Percentiles rank a stretch among this genome's conserved stretches.
Conservation (phyloP, 1,140 invertebrate species). For the Zophobas morio region DNA sequence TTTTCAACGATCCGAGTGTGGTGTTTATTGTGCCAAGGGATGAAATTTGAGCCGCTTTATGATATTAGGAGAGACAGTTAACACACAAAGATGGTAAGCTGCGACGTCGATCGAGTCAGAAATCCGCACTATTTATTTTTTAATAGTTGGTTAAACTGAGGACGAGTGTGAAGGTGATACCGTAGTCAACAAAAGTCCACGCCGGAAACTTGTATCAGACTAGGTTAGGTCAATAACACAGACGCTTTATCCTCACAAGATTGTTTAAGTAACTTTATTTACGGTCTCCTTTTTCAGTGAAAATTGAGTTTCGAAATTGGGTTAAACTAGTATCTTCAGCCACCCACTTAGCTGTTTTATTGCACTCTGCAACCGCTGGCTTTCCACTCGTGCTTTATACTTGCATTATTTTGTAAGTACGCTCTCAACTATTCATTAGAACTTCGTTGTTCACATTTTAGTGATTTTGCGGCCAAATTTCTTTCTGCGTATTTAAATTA, state of each 20-base stretch:
- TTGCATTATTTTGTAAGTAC: too few species aligned
- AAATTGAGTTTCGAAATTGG: conserved; percentile 37
- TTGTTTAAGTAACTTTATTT: conserved; percentile 43
- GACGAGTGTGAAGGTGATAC: neutral
- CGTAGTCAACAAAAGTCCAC: neutral
- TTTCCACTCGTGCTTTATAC: too few species aligned
- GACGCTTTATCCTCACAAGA: conserved; percentile 9
- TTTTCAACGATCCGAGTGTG: conserved; percentile 30
- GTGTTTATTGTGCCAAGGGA: conserved; percentile 17
- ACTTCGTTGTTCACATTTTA: too few species aligned
- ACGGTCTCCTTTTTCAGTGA: conserved; percentile 37
- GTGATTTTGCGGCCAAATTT: too few species aligned
- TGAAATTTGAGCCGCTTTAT: neutral
- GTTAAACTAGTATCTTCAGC: conserved; percentile 30
- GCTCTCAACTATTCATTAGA: too few species aligned
- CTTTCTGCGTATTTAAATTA: too few species aligned
- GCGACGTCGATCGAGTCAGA: too few species aligned
- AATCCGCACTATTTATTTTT: too few species aligned
- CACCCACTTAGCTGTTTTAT: conserved; percentile 15
- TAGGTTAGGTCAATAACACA: conserved; percentile 17
- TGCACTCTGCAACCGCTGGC: neutral
- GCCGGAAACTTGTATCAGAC: neutral
- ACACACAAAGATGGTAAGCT: too few species aligned
- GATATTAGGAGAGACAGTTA: neutral
- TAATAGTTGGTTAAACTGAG: neutral